Evolutionary conservation across 2,888 invertebrate genomes (phyloP).

Genomic region (Pteria penguin): DNA sequence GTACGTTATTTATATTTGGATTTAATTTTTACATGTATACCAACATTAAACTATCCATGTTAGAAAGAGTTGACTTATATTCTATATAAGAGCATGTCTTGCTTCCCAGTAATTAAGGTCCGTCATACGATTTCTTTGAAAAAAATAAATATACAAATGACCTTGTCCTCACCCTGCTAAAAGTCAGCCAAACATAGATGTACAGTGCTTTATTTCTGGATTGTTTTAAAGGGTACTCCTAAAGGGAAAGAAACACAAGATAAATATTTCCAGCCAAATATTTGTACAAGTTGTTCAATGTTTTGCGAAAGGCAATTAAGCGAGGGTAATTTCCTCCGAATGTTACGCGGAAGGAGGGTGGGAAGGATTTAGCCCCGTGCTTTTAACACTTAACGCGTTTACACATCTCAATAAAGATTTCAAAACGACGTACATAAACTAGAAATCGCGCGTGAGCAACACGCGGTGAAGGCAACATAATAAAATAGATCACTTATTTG

Average conservation of each 20-base stretch:
- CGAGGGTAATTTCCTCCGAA: neutral
- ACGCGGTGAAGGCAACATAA: no score
- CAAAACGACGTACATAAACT: neutral
- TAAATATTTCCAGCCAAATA: neutral
- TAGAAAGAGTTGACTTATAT: no score
- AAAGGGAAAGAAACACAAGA: neutral
- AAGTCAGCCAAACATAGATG: neutral
- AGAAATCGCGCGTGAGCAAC: neutral
- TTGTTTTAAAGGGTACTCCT: neutral
- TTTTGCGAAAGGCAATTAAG: neutral
- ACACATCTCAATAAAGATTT: slow-evolving; percentile 2
- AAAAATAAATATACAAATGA: no score
- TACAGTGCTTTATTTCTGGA: neutral
- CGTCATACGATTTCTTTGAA: no score
- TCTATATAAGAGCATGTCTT: no score
- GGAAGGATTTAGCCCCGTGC: neutral
- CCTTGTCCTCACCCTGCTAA: no score
- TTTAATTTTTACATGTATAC: no score
- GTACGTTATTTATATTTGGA: no score
- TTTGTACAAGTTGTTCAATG: neutral
- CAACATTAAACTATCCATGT: no score
- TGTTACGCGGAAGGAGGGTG: neutral
- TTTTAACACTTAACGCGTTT: slow-evolving; percentile 8
- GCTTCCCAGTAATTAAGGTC: no score
- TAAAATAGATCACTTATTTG: no score